Base-by-base conservation (phyloP, 2,113 vertebrate genomes). In the Cynoglossus semilaevis region DNA sequence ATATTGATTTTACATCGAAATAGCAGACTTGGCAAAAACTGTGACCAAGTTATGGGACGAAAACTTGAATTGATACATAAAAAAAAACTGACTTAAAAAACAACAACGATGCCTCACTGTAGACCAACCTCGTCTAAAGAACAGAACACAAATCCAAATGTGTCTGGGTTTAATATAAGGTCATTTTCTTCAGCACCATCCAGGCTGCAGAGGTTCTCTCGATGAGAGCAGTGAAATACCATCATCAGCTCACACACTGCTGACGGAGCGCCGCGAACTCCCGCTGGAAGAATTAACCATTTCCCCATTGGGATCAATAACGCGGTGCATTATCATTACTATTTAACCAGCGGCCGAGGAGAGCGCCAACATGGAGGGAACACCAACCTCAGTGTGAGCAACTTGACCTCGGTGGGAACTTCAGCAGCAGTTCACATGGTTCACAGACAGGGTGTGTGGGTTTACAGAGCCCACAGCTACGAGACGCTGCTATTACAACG, bases 401-500 rank as follows among this genome's bases (percentile, higher is more conserved):
- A 71, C 75, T 87, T 87, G 77, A 86, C 85, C 78, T 63, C 0
- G 37, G 70, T 18, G 58, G 70, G 77, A 82, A 72, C 70, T 67
- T 70, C 7, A 41, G 53, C 62, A 52, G 65, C 63, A 58, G 22
- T 62, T 66, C 70, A 51, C 58, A n/a, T 63, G 53, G 54, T 7
- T 35, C 42, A 58, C 38, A 55, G 42, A 47, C 58, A 56, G 55
- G 49, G 79, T 48, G 68, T 70, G 44, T 70, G 58, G 76, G 76
- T 72, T 74, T 82, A 79, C 36, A 60, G 70, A 72, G 77, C 83
- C 86, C 63, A 66, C 75, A 86, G 85, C 81, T 58, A 72, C 74
- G 58, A 55, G 49, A 73, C 53, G 75, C 57, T 48, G 73, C 77
- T 74, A 85, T 85, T 87, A 86, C 67, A 58, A 57, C 74, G 11